Evolutionary conservation across 2,888 invertebrate species (phyloP).

Genomic region (Opisthograptis luteolata): DNA sequence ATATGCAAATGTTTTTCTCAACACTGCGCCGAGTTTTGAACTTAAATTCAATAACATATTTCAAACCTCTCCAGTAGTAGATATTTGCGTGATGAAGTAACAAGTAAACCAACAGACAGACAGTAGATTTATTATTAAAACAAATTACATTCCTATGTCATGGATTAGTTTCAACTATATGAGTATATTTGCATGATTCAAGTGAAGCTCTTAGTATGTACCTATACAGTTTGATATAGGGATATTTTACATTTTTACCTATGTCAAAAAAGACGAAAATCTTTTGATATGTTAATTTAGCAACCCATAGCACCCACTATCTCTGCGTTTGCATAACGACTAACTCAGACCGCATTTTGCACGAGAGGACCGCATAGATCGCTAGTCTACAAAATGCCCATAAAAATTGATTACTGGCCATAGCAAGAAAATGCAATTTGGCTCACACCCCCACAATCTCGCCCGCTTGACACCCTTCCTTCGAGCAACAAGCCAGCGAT

Average conservation of each 20-base stretch:
- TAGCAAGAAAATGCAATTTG: conserved; percentile 81
- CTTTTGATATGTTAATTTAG: conserved; percentile 29
- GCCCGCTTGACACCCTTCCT: conserved; percentile 38
- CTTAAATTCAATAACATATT: too few relatives aligned
- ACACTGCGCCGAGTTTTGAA: too few relatives aligned
- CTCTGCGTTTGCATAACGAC: conserved; percentile 25
- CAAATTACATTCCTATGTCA: too few relatives aligned
- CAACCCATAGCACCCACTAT: conserved; percentile 22
- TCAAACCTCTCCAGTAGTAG: too few relatives aligned
- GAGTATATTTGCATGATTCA: too few relatives aligned
- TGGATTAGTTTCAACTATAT: too few relatives aligned
- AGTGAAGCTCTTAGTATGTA: neutral
- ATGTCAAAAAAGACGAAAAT: conserved; percentile 6
- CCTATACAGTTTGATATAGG: conserved; percentile 15
- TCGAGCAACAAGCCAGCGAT: conserved; percentile 47
- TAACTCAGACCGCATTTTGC: conserved; percentile 12
- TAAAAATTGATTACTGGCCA: conserved; percentile 81
- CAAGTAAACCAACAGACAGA: too few relatives aligned
- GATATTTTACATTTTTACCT: neutral
- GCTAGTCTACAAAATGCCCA: conserved; percentile 70
- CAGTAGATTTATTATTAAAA: too few relatives aligned
- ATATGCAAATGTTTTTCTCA: too few relatives aligned
- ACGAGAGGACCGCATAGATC: conserved; percentile 18
- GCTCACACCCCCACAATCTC: conserved; percentile 44
- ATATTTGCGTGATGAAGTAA: too few relatives aligned